Evolutionary conservation across 2,888 invertebrate species (phyloP).

Genomic region (Hofmannophila pseudospretella): DNA sequence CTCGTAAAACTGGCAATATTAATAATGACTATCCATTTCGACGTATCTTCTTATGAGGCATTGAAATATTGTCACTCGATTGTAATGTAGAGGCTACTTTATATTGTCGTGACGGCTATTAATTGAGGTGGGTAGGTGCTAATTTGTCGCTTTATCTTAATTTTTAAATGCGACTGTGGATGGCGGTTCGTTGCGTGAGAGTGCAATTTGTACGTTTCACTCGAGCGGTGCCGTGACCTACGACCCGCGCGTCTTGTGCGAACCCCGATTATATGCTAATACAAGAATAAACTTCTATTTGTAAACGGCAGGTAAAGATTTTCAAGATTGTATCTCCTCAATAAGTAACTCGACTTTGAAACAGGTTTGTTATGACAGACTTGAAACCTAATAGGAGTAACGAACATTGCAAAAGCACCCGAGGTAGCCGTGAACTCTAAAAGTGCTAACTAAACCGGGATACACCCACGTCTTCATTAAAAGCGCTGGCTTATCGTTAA

Average conservation of each 20-base stretch:
- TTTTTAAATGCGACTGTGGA: slow-evolving; percentile 18
- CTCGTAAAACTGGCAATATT: slow-evolving; percentile 52
- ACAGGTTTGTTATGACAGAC: slow-evolving; percentile 4
- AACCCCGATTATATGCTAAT: slow-evolving; percentile 60
- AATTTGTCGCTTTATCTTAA: slow-evolving; percentile 20
- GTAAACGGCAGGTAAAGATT: slow-evolving; percentile 28
- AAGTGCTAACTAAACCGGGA: slow-evolving; percentile 35
- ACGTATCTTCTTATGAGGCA: slow-evolving; percentile 34
- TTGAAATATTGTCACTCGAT: slow-evolving; percentile 28
- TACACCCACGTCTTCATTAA: slow-evolving; percentile 75
- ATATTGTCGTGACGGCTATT: slow-evolving; percentile 6
- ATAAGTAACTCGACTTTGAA: not conserved
- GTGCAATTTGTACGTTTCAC: slow-evolving; percentile 53
- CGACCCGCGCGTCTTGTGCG: slow-evolving; percentile 24
- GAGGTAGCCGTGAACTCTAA: slow-evolving; percentile 18
- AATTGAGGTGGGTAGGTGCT: slow-evolving; percentile 1
- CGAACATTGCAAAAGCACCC: slow-evolving; percentile 1
- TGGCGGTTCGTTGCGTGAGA: slow-evolving; percentile 42
- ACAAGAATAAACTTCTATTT: slow-evolving; percentile 39
- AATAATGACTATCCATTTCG: slow-evolving; percentile 47
- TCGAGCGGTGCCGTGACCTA: slow-evolving; percentile 37
- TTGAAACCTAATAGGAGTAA: not conserved
- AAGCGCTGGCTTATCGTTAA: slow-evolving; percentile 60
- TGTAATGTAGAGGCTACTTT: slow-evolving; percentile 14
- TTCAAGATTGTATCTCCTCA: slow-evolving; percentile 10